Evolutionary conservation across 2,888 invertebrate genomes (phyloP).

Genomic region (Noctua comes): DNA sequence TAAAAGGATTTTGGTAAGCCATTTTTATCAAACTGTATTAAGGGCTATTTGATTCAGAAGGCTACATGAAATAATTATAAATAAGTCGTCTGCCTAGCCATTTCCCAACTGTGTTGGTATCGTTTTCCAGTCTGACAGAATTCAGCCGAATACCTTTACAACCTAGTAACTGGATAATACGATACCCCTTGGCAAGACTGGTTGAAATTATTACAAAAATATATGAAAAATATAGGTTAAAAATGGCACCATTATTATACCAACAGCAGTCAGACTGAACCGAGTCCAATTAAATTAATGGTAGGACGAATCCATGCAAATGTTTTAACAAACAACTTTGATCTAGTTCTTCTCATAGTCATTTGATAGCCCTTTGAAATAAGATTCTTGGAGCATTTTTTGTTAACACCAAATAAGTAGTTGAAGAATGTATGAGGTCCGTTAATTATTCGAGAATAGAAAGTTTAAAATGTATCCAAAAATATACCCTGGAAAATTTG

Average conservation of each 20-base stretch:
- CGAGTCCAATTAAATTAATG: not conserved
- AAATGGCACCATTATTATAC: not conserved
- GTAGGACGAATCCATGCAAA: not conserved
- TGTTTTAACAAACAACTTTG: too few species aligned
- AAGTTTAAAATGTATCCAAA: too few species aligned
- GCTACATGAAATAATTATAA: not conserved
- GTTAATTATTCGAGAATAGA: too few species aligned
- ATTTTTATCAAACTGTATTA: not conserved
- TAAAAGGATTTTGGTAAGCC: slow-evolving; percentile 16
- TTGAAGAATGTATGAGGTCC: not conserved
- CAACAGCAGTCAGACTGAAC: not conserved
- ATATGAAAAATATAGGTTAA: not conserved
- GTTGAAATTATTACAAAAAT: not conserved
- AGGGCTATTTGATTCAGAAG: slow-evolving; percentile 13
- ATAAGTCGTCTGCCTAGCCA: not conserved
- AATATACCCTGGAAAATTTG: too few species aligned
- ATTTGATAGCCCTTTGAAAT: not conserved
- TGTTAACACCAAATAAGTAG: not conserved
- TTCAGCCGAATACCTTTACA: not conserved
- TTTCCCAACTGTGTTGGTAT: not conserved
- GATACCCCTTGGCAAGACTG: not conserved
- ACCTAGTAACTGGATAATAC: not conserved
- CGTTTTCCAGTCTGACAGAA: not conserved
- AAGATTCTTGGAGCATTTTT: slow-evolving; percentile 20
- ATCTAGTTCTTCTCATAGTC: not conserved